Evolutionary conservation across 2,797 vertebrate genomes (phyloP).

Genomic region (Cyclura pinguis): DNA sequence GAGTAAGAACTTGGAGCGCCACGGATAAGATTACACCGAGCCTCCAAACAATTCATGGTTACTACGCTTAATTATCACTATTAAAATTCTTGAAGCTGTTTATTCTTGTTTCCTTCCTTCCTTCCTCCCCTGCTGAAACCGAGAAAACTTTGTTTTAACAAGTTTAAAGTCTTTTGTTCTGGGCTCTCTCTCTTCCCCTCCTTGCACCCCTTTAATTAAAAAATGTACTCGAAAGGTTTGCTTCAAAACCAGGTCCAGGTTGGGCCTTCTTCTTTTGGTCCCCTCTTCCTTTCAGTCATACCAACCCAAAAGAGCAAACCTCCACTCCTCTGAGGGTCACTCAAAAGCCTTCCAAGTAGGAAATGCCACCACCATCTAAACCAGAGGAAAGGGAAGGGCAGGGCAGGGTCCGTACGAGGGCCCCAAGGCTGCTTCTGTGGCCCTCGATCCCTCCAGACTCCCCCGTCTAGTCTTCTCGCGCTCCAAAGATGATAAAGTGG

Average conservation of each 20-base stretch:
- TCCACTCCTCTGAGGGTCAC: slow-evolving; percentile 47
- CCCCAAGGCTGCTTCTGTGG: too few relatives aligned
- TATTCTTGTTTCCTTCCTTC: slow-evolving; percentile 85
- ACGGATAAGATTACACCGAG: slow-evolving; percentile 85
- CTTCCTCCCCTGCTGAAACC: slow-evolving; percentile 81
- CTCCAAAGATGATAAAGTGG: too few relatives aligned
- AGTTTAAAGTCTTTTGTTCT: slow-evolving; percentile 78
- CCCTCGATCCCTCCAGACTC: too few relatives aligned
- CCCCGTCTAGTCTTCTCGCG: too few relatives aligned
- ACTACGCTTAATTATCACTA: slow-evolving; percentile 90
- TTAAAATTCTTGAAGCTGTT: slow-evolving; percentile 92
- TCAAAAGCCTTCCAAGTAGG: slow-evolving; percentile 50
- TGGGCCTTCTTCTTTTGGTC: slow-evolving; percentile 55
- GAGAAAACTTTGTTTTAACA: slow-evolving; percentile 86
- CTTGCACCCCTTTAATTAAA: slow-evolving; percentile 81
- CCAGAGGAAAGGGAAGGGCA: too few relatives aligned
- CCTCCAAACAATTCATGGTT: slow-evolving; percentile 85
- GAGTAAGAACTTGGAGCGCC: slow-evolving; percentile 85
- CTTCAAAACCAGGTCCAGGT: slow-evolving; percentile 72
- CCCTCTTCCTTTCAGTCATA: slow-evolving; percentile 65
- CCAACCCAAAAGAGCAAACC: slow-evolving; percentile 60
- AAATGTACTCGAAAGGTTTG: slow-evolving; percentile 73
- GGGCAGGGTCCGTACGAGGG: too few relatives aligned
- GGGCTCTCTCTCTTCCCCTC: slow-evolving; percentile 50
- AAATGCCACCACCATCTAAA: slow-evolving; percentile 30